phyloP scores from a whole-genome alignment of 2,797 vertebrate species.

The Steatocranus sp. region DNA sequence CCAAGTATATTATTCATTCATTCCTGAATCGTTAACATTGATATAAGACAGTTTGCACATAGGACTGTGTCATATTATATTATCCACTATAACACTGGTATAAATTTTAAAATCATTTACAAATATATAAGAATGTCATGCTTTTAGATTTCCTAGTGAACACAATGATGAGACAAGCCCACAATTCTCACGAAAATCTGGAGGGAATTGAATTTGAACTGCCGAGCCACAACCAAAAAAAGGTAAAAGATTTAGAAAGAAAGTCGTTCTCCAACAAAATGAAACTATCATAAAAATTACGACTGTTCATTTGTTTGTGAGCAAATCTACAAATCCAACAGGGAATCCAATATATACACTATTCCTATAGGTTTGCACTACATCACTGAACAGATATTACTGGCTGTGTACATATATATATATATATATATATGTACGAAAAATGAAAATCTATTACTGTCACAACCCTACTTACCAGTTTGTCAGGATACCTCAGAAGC shows the following conservation, averaged over 20 bases:
- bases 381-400: not conserved
- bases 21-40: not conserved
- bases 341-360: not conserved
- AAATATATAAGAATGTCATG: not conserved
- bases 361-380: not conserved
- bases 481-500: constrained; percentile 90
- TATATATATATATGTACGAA: not conserved
- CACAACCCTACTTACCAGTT: constrained; percentile 76
- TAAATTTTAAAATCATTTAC: not conserved
- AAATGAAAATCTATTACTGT: not conserved
- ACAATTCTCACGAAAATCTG: not conserved
- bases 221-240: not conserved
- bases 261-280: not conserved
- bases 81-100: rapidly evolving
- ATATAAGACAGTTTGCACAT: rapidly evolving
- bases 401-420: not conserved
- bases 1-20: not conserved
- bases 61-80: not conserved
- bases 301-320: not conserved
- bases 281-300: not conserved
- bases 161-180: not conserved
- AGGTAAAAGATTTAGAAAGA: not conserved
- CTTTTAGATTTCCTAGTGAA: not conserved
- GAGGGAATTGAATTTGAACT: not conserved
- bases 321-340: not conserved